Percentiles rank a stretch among this genome's conserved stretches.
Conservation (phyloP, 2,888 invertebrate genomes). For the Cristatella mucedo region DNA sequence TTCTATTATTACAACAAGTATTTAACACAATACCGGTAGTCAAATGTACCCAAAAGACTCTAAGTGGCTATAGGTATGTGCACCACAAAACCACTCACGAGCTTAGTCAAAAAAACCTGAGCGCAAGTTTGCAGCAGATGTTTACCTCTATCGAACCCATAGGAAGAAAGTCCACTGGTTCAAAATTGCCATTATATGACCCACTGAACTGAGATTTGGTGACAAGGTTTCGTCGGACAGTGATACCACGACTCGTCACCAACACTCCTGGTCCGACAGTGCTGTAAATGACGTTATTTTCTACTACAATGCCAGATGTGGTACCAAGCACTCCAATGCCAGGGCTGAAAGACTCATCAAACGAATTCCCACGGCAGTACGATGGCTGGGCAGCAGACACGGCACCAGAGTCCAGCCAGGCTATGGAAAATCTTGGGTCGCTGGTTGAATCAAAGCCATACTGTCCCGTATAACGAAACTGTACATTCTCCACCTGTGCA, state of each 20-base stretch:
- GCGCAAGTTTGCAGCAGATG: too few species aligned
- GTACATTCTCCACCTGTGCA: not conserved
- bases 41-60: too few species aligned
- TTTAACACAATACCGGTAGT: too few species aligned
- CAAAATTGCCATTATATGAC: not conserved
- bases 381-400: not conserved
- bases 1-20: too few species aligned
- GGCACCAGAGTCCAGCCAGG: not conserved
- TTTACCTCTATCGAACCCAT: too few species aligned
- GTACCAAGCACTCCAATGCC: not conserved
- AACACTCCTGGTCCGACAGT: conserved; percentile 1
- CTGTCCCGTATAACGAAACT: conserved; percentile 1
- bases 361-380: not conserved
- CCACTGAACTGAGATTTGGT: not conserved
- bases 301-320: not conserved
- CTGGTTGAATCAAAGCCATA: not conserved
- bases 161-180: too few species aligned
- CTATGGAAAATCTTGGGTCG: not conserved
- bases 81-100: too few species aligned
- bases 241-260: conserved; percentile 8
- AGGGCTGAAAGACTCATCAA: not conserved
- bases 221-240: not conserved
- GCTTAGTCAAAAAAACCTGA: too few species aligned
- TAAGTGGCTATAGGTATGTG: too few species aligned
- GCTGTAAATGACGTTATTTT: not conserved